Percentiles rank a stretch among this genome's conserved stretches.
Evolutionary conservation across 2,113 vertebrate species (phyloP).

Genomic region (Chloebia gouldiae): DNA sequence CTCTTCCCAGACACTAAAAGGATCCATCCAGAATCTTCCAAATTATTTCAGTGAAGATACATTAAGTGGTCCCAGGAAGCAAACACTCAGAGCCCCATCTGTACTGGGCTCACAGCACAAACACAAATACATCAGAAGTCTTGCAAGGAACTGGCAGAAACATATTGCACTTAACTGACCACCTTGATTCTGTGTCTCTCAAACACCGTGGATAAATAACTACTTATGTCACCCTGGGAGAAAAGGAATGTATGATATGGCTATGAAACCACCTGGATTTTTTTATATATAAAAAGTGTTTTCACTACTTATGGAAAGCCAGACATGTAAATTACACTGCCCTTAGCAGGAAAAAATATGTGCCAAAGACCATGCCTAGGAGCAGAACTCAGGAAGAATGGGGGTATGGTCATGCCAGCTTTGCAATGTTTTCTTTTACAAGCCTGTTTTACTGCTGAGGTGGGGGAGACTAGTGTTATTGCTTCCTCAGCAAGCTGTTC

Average conservation of each 20-base stretch:
- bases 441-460: slow-evolving; percentile 56
- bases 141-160: neutral
- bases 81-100: neutral
- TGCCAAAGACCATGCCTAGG: slow-evolving; percentile 54
- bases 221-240: slow-evolving; percentile 47
- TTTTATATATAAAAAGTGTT: slow-evolving; percentile 59
- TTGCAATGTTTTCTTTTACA: slow-evolving; percentile 55
- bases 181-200: slow-evolving; percentile 16
- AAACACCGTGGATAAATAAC: slow-evolving; percentile 49
- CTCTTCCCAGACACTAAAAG: neutral
- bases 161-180: slow-evolving; percentile 22
- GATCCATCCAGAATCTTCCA: neutral
- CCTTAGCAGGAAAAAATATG: slow-evolving; percentile 29
- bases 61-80: neutral
- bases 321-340: slow-evolving; percentile 60
- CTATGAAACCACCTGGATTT: slow-evolving; percentile 54
- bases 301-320: slow-evolving; percentile 56
- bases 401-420: slow-evolving; percentile 49
- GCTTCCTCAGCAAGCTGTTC: slow-evolving; percentile 58
- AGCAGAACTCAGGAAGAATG: slow-evolving; percentile 40
- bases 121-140: neutral
- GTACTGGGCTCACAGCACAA: neutral
- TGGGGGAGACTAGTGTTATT: slow-evolving; percentile 33
- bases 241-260: slow-evolving; percentile 63
- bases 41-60: neutral